A percentile compares a stretch with the other conserved stretches of the same genome.
Conservation (phyloP, 2,797 vertebrate genomes). For the Peromyscus melanophrys region DNA sequence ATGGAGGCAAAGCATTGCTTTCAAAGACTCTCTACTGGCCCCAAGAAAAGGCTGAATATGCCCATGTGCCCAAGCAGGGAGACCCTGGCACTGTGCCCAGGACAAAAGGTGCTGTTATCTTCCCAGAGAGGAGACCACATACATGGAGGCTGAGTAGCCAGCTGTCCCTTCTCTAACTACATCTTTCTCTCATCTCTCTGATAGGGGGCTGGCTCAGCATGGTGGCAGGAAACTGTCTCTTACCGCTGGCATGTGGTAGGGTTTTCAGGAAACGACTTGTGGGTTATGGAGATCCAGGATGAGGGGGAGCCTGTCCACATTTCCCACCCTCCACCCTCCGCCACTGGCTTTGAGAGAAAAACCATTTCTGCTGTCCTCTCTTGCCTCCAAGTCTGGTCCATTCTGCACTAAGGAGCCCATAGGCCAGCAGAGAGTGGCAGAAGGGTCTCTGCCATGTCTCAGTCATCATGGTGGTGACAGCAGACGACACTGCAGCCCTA, state of each 20-base stretch:
- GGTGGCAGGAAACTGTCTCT: conserved; percentile 85
- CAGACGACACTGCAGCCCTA: background rate
- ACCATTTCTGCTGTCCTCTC: background rate
- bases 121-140: background rate
- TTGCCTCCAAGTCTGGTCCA: accelerated
- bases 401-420: background rate
- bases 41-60: background rate
- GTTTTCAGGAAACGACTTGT: conserved; percentile 84
- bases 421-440: background rate
- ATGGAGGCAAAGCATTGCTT: background rate
- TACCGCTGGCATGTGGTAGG: conserved; percentile 81
- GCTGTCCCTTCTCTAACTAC: conserved; percentile 56
- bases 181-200: conserved; percentile 81
- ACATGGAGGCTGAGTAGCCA: background rate
- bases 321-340: conserved; percentile 72
- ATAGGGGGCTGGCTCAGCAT: conserved; percentile 82
- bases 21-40: background rate
- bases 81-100: background rate
- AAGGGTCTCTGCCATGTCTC: background rate
- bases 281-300: conserved; percentile 83
- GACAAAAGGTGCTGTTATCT: background rate
- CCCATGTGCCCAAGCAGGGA: background rate
- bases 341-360: conserved; percentile 42
- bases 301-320: conserved; percentile 51
- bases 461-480: accelerated